Evolutionary conservation across 1,140 invertebrate species (phyloP), one percentile per base, ranked within the genome.

Genomic region (Dermatophagoides farinae): DNA sequence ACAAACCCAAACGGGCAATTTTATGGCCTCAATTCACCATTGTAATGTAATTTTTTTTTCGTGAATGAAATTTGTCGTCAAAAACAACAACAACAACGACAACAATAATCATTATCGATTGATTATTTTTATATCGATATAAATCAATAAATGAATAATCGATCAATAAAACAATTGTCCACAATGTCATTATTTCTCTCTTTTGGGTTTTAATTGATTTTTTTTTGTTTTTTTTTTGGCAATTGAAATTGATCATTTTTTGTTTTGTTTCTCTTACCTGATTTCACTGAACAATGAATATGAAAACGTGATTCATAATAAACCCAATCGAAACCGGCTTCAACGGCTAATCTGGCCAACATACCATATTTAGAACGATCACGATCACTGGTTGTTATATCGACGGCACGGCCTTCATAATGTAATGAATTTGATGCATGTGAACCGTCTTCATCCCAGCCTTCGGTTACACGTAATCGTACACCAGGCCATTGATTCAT

Each of bases 271-370:
- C n/a, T 64, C 63, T 79, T 78, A 97, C 92, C 91, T 80, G 90
- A 91, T 76, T 91, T 93, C 52, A 96, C 90, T 38, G 90, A 95
- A 73, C 89, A 93, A 73, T 97, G 92, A 68, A 97, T 92, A 70
- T 95, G 88, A 16, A 85, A 82, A 62, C 88, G 79, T 68, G 85
- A 86, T 72, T 95, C 89, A 71, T 95, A 97, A 74, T 88, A 92
- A 22, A 97, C 92, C 91, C 90, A 97, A 77, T 96, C 90, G 78
- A 97, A 97, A 65, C 91, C 91, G 12, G 91, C 89, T 72, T 96
- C 87, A 23, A 93, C 86, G 0, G 91, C 91, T n/a, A 97, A 77
- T 41, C 91, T 75, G 0, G 91, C 91, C 62, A 97, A 75, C 86
- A 95, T 90, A 46, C 91, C 91, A 71, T 91, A 88, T 74, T 95